A percentile compares a stretch with the other conserved stretches of the same genome.
Evolutionary conservation across 2,797 vertebrate genomes (phyloP).

Genomic region (Scleropages formosus): DNA sequence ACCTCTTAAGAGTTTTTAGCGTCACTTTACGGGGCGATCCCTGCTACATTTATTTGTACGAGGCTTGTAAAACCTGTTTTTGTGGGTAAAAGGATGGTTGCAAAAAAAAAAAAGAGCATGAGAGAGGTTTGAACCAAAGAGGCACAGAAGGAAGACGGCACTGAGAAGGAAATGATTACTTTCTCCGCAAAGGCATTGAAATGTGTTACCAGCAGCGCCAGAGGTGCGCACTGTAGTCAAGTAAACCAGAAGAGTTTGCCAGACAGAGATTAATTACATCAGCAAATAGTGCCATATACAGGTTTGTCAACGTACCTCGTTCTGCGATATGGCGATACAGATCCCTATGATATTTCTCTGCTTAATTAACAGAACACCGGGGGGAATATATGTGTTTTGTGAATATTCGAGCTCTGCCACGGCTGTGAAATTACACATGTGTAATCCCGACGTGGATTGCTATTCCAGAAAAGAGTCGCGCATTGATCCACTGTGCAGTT

Average conservation of each 20-base stretch:
- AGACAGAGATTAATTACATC: constrained; percentile 74
- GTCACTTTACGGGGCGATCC: constrained; percentile 14
- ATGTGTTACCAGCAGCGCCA: constrained; percentile 34
- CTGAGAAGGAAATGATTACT: not conserved
- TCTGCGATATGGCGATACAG: constrained; percentile 48
- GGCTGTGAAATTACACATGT: constrained; percentile 5
- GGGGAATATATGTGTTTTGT: constrained; percentile 14
- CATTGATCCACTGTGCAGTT: constrained; percentile 80
- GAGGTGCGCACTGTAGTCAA: constrained; percentile 42
- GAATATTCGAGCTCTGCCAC: constrained; percentile 13
- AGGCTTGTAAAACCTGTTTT: constrained; percentile 5
- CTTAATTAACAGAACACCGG: constrained; percentile 20
- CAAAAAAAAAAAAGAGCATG: not conserved
- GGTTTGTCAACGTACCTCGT: constrained; percentile 47
- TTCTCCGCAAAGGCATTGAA: constrained; percentile 1
- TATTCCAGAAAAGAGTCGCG: constrained; percentile 59
- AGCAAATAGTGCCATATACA: constrained; percentile 69
- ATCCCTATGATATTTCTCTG: constrained; percentile 16
- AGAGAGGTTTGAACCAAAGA: not conserved
- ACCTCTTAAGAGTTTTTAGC: constrained; percentile 37
- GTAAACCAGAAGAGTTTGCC: constrained; percentile 49
- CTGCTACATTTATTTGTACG: not conserved
- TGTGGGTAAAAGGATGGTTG: not conserved
- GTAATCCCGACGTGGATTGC: constrained; percentile 22
- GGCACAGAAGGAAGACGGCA: not conserved